A percentile compares a stretch with the other conserved stretches of the same genome.
Conservation (phyloP, 2,113 vertebrate genomes). For the Synodontis membranacea region DNA sequence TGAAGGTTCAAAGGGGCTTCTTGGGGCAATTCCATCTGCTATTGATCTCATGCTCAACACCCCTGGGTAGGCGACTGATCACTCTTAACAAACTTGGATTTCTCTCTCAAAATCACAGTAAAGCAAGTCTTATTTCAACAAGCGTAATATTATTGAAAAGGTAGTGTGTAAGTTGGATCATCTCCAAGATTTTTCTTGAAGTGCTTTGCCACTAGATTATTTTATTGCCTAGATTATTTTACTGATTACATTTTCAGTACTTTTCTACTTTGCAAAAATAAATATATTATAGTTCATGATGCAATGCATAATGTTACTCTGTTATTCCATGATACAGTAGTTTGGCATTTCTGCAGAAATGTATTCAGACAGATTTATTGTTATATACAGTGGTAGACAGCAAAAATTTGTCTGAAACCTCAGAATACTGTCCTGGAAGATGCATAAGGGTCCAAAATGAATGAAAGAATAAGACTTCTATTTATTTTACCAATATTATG, state of each 20-base stretch:
- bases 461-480: neutral
- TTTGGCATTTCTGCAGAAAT: neutral
- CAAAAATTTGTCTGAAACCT: neutral
- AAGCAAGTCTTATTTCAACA: neutral
- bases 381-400: no score
- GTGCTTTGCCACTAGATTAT: neutral
- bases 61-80: conserved; percentile 72
- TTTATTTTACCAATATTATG: neutral
- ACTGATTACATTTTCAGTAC: no score
- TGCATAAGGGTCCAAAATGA: neutral
- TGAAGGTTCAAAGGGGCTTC: conserved; percentile 76
- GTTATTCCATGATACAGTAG: neutral
- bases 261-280: no score
- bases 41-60: conserved; percentile 82
- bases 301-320: neutral
- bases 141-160: neutral
- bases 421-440: neutral
- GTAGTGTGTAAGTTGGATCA: neutral
- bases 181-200: neutral
- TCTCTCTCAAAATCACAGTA: neutral
- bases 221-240: neutral
- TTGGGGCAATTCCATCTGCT: conserved; percentile 80
- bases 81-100: neutral
- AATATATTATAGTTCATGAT: neutral
- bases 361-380: neutral